Percentiles rank a stretch among this genome's conserved stretches.
phyloP scores from a whole-genome alignment of 2,797 vertebrate species.

The Phataginus tetradactyla region DNA sequence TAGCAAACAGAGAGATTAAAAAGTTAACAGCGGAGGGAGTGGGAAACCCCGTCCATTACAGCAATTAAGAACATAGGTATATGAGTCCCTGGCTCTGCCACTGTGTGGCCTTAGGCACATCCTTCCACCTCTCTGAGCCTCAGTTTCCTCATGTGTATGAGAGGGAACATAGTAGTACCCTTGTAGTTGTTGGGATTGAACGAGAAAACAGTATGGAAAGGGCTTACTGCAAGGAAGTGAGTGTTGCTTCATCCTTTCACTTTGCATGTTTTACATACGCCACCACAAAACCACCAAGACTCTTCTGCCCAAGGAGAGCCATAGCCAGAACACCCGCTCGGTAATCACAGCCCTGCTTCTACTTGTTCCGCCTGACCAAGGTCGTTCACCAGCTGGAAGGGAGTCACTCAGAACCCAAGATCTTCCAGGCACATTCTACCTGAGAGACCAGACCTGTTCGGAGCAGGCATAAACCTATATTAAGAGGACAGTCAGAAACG shows the following conservation, averaged over 20 bases:
- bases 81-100: not conserved
- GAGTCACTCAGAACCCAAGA: not conserved
- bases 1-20: not conserved
- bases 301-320: not conserved
- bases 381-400: not conserved
- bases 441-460: not conserved
- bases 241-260: not conserved
- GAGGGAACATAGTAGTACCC: accelerated
- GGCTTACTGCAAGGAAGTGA: not conserved
- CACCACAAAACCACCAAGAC: not conserved
- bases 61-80: not conserved
- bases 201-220: not conserved
- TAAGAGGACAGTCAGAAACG: not conserved
- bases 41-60: not conserved
- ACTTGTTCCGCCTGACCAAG: not conserved
- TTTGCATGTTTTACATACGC: not conserved
- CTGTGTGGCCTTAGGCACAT: not conserved
- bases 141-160: not conserved
- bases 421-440: not conserved
- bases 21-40: not conserved
- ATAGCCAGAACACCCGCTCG: not conserved
- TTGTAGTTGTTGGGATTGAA: not conserved
- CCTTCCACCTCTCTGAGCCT: not conserved
- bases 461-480: not conserved
- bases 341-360: not conserved